Evolutionary conservation across 2,797 vertebrate genomes (phyloP).

Genomic region (Myoxocephalus aenaeus): DNA sequence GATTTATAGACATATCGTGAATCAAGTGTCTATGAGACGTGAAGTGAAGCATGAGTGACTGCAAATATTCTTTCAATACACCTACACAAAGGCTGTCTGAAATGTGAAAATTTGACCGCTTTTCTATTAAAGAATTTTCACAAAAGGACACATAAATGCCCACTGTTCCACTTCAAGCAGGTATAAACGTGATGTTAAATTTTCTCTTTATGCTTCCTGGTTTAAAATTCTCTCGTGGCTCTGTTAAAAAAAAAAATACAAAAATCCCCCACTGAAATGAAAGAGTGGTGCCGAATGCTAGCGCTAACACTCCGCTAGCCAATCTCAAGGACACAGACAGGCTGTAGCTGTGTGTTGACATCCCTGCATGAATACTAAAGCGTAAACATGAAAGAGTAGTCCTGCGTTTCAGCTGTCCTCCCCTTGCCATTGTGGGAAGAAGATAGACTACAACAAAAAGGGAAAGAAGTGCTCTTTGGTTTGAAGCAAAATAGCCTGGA

Average conservation of each 20-base stretch:
- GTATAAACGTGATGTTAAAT: conserved; percentile 34
- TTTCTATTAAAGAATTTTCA: conserved; percentile 2
- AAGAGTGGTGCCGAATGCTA: conserved; percentile 58
- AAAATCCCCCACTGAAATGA: conserved; percentile 59
- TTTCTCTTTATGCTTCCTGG: conserved; percentile 47
- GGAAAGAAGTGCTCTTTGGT: conserved; percentile 62
- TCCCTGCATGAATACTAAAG: conserved; percentile 80
- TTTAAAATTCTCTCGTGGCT: conserved; percentile 54
- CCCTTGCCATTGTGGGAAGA: conserved; percentile 62
- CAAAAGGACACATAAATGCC: conserved; percentile 33
- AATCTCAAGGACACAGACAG: conserved; percentile 83
- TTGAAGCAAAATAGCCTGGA: conserved; percentile 64
- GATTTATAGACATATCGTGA: background rate
- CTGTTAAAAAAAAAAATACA: conserved; percentile 24
- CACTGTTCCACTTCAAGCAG: conserved; percentile 58
- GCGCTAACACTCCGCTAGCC: conserved; percentile 65
- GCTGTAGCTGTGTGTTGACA: conserved; percentile 70
- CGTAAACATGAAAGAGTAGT: conserved; percentile 71
- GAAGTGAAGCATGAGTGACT: conserved; percentile 24
- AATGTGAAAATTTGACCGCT: conserved; percentile 24
- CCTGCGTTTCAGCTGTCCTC: conserved; percentile 67
- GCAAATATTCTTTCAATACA: conserved; percentile 28
- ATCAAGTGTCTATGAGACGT: background rate
- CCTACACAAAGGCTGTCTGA: conserved; percentile 3
- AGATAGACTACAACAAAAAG: conserved; percentile 62